Conservation (phyloP, 2,888 invertebrate species). For the Drosophila infuscata region DNA sequence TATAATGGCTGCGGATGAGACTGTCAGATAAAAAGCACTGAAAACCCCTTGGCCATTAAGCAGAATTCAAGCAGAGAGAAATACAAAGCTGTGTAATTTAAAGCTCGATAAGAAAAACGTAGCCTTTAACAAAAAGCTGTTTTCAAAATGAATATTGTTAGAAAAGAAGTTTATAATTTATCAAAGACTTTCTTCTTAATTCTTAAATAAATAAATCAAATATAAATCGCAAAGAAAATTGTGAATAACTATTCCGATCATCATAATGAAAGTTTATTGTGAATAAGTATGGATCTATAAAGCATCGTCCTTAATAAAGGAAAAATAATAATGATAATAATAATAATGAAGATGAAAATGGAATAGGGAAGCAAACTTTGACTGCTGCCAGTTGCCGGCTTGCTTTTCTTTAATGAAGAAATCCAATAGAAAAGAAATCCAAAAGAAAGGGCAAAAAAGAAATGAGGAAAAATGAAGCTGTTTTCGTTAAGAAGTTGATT, state of each 20-base stretch:
- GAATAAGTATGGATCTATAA: not conserved
- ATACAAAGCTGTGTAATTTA: not conserved
- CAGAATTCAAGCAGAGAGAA: not conserved
- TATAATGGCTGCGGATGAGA: slow-evolving; percentile 33
- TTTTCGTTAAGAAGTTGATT: slow-evolving; percentile 75
- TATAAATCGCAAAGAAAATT: too few species aligned
- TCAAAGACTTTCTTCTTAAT: not conserved
- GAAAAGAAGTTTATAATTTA: not conserved
- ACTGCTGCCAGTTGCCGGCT: slow-evolving; percentile 10
- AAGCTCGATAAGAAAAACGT: not conserved
- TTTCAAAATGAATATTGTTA: not conserved
- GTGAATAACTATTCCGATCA: too few species aligned
- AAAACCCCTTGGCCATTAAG: not conserved
- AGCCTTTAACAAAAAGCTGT: not conserved
- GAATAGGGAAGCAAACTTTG: slow-evolving; percentile 26
- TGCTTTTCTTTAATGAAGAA: slow-evolving; percentile 45
- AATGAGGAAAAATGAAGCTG: slow-evolving; percentile 54
- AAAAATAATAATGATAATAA: not conserved
- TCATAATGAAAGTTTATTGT: not conserved
- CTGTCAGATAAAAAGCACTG: slow-evolving; percentile 20
- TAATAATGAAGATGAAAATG: slow-evolving; percentile 30
- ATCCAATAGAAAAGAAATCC: slow-evolving; percentile 39
- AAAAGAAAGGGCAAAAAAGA: slow-evolving; percentile 1
- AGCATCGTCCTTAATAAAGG: not conserved
- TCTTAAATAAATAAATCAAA: not conserved